Percentiles rank a stretch among this genome's conserved stretches.
Conservation (phyloP, 1,140 invertebrate genomes). For the Cherax quadricarinatus region DNA sequence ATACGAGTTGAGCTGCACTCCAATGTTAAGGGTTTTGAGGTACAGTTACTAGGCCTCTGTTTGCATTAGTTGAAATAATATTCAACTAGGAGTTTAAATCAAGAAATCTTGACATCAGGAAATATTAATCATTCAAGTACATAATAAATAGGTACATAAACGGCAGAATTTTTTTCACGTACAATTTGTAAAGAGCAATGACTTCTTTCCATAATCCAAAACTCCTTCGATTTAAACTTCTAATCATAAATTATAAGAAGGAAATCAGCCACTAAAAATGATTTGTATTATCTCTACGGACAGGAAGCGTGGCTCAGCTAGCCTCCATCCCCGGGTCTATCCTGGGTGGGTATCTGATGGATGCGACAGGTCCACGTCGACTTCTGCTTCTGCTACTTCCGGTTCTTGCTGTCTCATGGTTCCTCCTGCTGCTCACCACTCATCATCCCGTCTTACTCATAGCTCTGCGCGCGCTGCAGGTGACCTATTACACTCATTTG, state of each 20-base stretch:
- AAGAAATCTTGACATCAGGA: no score
- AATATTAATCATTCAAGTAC: no score
- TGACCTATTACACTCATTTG: background rate
- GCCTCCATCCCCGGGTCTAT: slow-evolving; percentile 49
- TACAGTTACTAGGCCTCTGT: no score
- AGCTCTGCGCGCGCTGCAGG: slow-evolving; percentile 47
- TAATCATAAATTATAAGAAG: background rate
- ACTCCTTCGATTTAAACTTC: background rate
- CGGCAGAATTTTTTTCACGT: background rate
- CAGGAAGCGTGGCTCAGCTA: slow-evolving; percentile 53
- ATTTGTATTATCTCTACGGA: background rate
- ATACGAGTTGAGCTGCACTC: no score
- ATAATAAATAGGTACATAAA: no score
- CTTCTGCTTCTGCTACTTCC: slow-evolving; percentile 50
- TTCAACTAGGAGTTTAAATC: no score
- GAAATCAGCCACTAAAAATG: background rate
- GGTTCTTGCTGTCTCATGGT: slow-evolving; percentile 36
- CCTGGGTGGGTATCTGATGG: slow-evolving; percentile 46
- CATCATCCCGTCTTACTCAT: slow-evolving; percentile 27
- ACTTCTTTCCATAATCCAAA: background rate
- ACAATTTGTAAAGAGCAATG: background rate
- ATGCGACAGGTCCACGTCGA: slow-evolving; percentile 32
- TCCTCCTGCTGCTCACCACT: slow-evolving; percentile 11
- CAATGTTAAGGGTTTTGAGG: no score
- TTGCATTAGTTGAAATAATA: no score